Evolutionary conservation across 2,888 invertebrate genomes (phyloP), one percentile per base, ranked within the genome.

Genomic region (Pyrocoelia pectoralis): DNA sequence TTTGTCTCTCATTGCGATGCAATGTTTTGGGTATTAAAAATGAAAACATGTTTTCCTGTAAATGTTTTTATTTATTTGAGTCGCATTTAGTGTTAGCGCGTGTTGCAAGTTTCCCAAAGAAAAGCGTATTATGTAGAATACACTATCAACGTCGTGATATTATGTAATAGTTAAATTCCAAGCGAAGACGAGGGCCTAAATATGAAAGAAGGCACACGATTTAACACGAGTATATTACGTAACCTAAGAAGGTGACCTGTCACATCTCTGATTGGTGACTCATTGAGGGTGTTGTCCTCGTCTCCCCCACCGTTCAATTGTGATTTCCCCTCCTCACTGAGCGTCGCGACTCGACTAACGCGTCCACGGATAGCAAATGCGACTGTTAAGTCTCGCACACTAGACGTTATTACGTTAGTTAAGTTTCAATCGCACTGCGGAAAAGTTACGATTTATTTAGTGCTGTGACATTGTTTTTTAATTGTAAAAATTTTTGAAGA

Each of bases 261-360:
- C 80, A 79, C 75, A 76, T 76, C 78, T 79, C 78, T 80, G 80
- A 81, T 82, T 82, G 81, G 81, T 83, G 83, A 82, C 72, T 82
- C 82, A 82, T 78, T 73, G 81, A 82, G 82, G 82, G 83, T 82
- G 82, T 82, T 82, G 82, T 81, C 81, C 82, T 82, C 81, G 74
- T 75, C 72, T 75, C 71, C 75, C 73, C 77, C 76, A 75, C 71
- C 63, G 68, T 71, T 65, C 65, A 12, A n/a, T 63, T 63, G 66
- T 13, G 13, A 43, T n/a, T 40, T 43, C 70, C 72, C 70, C 72
- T 74, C 65, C 71, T 68, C 55, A 67, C 57, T 56, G 43, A 61
- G 65, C 66, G 65, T 52, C 60, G 65, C 71, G 72, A 68, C 67
- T 69, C 53, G 61, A 66, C 68, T 66, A 67, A 70, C 70, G 69